These are phyloP conservation scores for Andrena bicolor DNA, from an alignment of 2,888 invertebrate species.

Conservation along the genomic window DNA sequence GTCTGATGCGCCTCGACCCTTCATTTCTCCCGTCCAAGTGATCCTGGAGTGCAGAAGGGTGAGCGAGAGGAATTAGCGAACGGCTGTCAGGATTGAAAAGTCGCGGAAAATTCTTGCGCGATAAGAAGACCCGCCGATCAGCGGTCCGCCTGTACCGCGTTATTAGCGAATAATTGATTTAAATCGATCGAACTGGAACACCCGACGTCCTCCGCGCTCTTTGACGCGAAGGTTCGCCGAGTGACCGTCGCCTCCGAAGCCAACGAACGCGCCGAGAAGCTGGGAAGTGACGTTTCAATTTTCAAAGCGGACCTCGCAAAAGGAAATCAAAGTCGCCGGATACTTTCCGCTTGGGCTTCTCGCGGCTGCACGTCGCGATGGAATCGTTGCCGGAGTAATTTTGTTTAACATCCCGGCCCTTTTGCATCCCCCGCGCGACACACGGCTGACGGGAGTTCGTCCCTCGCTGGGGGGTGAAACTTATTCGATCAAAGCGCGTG, in stretches of 20 bases:
- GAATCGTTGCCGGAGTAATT: constrained; percentile 29
- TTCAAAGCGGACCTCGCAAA: not conserved
- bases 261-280: not conserved
- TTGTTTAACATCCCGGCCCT: not conserved
- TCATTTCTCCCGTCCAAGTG: too few relatives aligned
- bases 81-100: too few relatives aligned
- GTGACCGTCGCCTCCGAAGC: not conserved
- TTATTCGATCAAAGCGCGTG: constrained; percentile 24
- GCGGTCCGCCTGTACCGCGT: constrained; percentile 16
- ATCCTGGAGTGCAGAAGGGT: too few relatives aligned
- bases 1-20: too few relatives aligned
- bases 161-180: constrained; percentile 46
- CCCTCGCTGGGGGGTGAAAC: not conserved
- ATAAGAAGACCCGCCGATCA: constrained; percentile 1
- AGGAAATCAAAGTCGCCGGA: not conserved
- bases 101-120: not conserved
- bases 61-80: too few relatives aligned
- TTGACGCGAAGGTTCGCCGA: not conserved
- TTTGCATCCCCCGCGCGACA: constrained; percentile 9
- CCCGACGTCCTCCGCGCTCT: not conserved
- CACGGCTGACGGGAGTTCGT: constrained; percentile 16
- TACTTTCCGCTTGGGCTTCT: not conserved
- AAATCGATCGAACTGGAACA: constrained; percentile 38
- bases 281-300: not conserved
- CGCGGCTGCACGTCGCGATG: not conserved